Evolutionary conservation across 2,113 vertebrate genomes (phyloP).

Genomic region (Scartelaos histophorus): DNA sequence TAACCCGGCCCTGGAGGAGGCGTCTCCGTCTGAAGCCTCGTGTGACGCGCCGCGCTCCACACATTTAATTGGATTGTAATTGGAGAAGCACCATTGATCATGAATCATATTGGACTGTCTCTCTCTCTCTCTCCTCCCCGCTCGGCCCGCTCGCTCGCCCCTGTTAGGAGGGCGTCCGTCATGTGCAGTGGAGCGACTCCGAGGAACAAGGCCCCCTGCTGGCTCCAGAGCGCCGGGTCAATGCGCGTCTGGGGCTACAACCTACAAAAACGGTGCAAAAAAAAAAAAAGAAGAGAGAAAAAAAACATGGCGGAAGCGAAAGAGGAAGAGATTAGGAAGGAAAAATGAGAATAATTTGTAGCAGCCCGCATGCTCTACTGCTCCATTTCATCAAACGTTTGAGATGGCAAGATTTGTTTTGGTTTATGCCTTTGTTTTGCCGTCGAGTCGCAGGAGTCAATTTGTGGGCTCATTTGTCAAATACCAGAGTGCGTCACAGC

Average conservation of each 20-base stretch:
- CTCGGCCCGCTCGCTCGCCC: conserved; percentile 24
- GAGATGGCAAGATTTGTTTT: conserved; percentile 73
- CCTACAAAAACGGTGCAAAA: conserved; percentile 30
- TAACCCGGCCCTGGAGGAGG: not conserved
- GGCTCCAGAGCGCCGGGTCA: conserved; percentile 69
- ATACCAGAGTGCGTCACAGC: conserved; percentile 58
- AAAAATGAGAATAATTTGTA: conserved; percentile 59
- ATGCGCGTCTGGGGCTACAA: conserved; percentile 65
- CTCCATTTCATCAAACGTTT: conserved; percentile 67
- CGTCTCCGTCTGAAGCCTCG: conserved; percentile 43
- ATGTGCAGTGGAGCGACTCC: conserved; percentile 74
- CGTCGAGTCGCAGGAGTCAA: conserved; percentile 65
- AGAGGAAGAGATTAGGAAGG: conserved; percentile 45
- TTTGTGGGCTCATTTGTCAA: conserved; percentile 78
- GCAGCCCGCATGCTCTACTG: conserved; percentile 52
- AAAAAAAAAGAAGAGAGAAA: not conserved
- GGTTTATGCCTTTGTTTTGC: conserved; percentile 54
- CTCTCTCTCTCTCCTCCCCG: conserved; percentile 6
- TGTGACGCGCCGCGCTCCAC: conserved; percentile 34
- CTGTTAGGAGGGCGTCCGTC: conserved; percentile 71
- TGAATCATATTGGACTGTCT: conserved; percentile 60
- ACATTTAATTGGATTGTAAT: conserved; percentile 75
- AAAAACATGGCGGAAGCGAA: not conserved
- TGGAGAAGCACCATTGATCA: conserved; percentile 72
- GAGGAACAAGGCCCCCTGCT: conserved; percentile 76